Percentiles rank a stretch among this genome's conserved stretches.
Evolutionary conservation across 2,888 invertebrate genomes (phyloP).

Genomic region (Endotricha flammealis): DNA sequence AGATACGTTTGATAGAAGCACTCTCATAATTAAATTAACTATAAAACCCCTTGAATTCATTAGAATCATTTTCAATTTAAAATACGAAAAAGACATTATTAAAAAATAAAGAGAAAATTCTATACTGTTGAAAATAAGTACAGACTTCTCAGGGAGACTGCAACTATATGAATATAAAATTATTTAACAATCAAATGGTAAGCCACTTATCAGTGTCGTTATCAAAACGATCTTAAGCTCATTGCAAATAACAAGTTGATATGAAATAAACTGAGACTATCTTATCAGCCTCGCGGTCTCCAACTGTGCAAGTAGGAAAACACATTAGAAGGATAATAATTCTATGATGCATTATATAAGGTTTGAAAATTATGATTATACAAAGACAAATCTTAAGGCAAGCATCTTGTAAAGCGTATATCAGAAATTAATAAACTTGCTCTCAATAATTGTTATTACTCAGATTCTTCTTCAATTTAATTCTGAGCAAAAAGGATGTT

Average conservation of each 20-base stretch:
- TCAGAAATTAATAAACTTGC: too few species aligned
- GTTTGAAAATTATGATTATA: too few species aligned
- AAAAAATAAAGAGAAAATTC: conserved; percentile 30
- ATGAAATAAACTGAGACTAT: conserved; percentile 59
- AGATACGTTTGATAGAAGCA: conserved; percentile 42
- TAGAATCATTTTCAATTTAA: conserved; percentile 57
- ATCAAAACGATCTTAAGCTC: conserved; percentile 70
- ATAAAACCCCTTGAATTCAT: conserved; percentile 53
- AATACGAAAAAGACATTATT: conserved; percentile 56
- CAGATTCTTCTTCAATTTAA: too few species aligned
- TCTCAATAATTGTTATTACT: too few species aligned
- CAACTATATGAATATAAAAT: conserved; percentile 43
- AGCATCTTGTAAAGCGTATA: too few species aligned
- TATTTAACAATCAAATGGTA: conserved; percentile 48
- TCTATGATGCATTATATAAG: neutral
- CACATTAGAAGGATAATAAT: conserved; percentile 15
- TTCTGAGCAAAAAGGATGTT: too few species aligned
- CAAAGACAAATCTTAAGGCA: too few species aligned
- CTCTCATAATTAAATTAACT: conserved; percentile 45
- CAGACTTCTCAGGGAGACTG: conserved; percentile 45
- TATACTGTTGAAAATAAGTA: conserved; percentile 33
- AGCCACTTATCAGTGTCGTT: conserved; percentile 53
- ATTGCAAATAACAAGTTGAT: conserved; percentile 67
- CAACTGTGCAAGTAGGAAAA: conserved; percentile 41
- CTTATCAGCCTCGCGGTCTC: conserved; percentile 51